These are phyloP conservation scores for Mormyrus iriodes DNA, from an alignment of 2,113 vertebrate genomes.

Conservation along the genomic window DNA sequence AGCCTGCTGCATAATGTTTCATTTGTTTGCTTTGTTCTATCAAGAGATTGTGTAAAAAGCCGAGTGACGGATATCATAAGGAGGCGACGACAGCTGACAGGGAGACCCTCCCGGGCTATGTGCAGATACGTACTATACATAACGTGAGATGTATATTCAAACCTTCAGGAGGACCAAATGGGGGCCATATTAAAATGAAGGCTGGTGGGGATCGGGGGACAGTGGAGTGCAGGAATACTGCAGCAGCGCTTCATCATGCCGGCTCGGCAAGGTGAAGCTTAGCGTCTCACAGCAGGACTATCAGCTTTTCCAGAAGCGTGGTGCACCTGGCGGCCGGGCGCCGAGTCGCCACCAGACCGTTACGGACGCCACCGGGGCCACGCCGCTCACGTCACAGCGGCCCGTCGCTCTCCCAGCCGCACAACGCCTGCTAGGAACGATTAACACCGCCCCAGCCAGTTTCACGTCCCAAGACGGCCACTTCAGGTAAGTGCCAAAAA, in stretches of 20 bases:
- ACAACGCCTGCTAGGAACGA: not conserved
- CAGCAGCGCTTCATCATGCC: not conserved
- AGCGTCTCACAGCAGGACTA: not conserved
- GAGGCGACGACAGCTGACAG: not conserved
- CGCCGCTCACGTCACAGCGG: not conserved
- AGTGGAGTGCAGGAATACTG: not conserved
- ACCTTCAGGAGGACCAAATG: not conserved
- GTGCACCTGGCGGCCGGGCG: not conserved
- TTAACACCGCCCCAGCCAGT: not conserved
- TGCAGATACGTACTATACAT: not conserved
- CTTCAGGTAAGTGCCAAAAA: not conserved
- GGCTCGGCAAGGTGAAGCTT: not conserved
- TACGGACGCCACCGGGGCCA: not conserved
- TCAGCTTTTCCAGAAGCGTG: not conserved
- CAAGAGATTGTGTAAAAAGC: not conserved
- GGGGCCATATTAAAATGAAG: not conserved
- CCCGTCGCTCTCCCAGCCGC: not conserved
- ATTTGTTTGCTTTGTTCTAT: not conserved
- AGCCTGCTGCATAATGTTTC: not conserved
- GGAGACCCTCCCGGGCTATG: not conserved
- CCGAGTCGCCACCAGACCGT: not conserved
- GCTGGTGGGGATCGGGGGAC: not conserved
- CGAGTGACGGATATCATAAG: not conserved
- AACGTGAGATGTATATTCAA: not conserved
- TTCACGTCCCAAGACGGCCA: not conserved